These are phyloP conservation scores for Mormyrus iriodes DNA, from an alignment of 2,113 vertebrate genomes.

Conservation along the genomic window DNA sequence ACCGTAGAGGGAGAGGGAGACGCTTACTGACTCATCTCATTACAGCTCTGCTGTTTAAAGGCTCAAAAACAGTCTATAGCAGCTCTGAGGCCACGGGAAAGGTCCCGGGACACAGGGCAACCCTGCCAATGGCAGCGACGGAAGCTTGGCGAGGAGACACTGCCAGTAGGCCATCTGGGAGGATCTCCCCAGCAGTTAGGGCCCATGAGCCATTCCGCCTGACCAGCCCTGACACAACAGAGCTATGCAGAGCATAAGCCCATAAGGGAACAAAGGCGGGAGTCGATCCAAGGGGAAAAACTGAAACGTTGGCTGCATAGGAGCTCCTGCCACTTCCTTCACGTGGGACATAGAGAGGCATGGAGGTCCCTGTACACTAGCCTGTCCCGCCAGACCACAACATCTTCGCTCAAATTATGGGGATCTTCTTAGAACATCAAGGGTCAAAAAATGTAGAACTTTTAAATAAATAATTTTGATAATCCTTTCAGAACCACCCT, in stretches of 20 bases:
- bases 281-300: neutral
- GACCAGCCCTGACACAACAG: neutral
- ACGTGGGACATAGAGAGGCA: neutral
- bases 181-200: neutral
- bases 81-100: neutral
- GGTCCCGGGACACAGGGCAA: neutral
- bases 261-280: neutral
- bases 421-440: neutral
- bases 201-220: neutral
- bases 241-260: neutral
- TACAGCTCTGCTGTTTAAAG: neutral
- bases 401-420: neutral
- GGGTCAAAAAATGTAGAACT: neutral
- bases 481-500: neutral
- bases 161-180: neutral
- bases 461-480: neutral
- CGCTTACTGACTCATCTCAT: neutral
- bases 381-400: neutral
- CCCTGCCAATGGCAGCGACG: neutral
- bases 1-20: neutral
- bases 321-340: neutral
- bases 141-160: neutral
- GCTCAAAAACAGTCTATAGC: neutral
- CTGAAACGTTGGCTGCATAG: neutral
- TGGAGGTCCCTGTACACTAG: neutral